These are phyloP conservation scores for Portunus trituberculatus DNA, from an alignment of 1,140 invertebrate genomes.

Conservation along the genomic window DNA sequence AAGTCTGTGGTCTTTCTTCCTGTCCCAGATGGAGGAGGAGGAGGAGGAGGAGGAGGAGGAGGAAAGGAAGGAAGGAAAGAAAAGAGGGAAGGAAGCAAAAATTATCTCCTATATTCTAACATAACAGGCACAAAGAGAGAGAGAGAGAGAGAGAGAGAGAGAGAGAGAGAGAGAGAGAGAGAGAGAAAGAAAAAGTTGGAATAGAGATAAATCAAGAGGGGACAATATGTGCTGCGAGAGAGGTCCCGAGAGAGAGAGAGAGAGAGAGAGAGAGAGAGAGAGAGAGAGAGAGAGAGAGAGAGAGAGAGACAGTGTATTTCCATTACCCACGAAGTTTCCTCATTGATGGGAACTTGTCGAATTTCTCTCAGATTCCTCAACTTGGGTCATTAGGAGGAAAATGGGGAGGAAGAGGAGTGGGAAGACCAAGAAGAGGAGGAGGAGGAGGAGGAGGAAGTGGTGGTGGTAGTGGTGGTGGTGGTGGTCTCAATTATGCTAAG, in stretches of 20 bases:
- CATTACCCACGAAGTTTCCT: conserved; percentile 7
- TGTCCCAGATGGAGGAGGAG: not conserved
- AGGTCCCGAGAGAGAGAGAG: not conserved
- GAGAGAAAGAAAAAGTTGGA: not conserved
- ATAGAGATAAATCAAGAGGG: not conserved
- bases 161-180: not conserved
- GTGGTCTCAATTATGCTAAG: too few relatives aligned
- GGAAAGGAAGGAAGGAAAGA: not conserved
- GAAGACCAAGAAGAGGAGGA: too few relatives aligned
- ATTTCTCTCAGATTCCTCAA: conserved; percentile 2
- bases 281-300: too few relatives aligned
- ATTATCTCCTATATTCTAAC: too few relatives aligned
- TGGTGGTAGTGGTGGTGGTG: too few relatives aligned
- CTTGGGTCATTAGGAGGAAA: too few relatives aligned
- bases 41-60: not conserved
- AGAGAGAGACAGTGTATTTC: not conserved
- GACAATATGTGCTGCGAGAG: not conserved
- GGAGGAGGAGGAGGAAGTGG: too few relatives aligned
- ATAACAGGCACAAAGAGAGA: not conserved
- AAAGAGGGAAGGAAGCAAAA: not conserved
- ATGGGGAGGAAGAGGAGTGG: too few relatives aligned
- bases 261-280: too few relatives aligned
- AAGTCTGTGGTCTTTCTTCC: not conserved
- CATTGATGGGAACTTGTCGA: not conserved
- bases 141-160: not conserved